Conservation (phyloP, 2,888 invertebrate species). For the Pelosia muscerda region DNA sequence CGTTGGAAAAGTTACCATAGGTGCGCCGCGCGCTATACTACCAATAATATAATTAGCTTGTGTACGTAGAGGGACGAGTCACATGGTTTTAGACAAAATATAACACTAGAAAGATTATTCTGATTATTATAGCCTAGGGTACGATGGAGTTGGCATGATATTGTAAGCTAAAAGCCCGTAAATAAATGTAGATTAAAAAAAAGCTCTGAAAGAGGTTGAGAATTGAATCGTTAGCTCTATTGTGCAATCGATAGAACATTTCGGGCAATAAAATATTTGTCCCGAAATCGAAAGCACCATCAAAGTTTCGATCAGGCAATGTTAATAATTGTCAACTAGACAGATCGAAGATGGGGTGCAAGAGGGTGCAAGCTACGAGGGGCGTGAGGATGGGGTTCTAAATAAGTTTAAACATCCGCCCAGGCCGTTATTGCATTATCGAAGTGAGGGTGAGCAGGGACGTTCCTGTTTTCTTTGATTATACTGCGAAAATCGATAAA, state of each 20-base stretch:
- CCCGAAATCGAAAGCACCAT: background rate
- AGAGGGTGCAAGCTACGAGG: conserved; percentile 42
- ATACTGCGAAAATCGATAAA: conserved; percentile 46
- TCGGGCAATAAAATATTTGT: background rate
- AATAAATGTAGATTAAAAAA: too few species aligned
- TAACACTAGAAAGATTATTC: too few species aligned
- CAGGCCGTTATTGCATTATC: conserved; percentile 70
- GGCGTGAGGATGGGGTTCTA: conserved; percentile 52
- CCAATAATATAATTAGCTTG: too few species aligned
- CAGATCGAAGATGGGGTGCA: conserved; percentile 48
- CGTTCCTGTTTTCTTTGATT: conserved; percentile 49
- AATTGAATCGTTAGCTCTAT: background rate
- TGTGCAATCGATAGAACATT: background rate
- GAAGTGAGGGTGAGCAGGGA: conserved; percentile 49
- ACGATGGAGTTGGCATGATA: too few species aligned
- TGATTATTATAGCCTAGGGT: too few species aligned
- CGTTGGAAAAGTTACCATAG: too few species aligned
- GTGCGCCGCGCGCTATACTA: too few species aligned
- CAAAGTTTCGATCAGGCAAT: conserved; percentile 47
- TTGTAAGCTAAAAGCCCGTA: too few species aligned
- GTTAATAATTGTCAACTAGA: conserved; percentile 55
- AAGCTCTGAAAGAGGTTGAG: too few species aligned
- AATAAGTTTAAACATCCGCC: conserved; percentile 74
- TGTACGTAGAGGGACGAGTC: too few species aligned
- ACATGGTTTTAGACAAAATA: too few species aligned